These are phyloP conservation scores for Ceratosolen solmsi DNA, from an alignment of 1,140 invertebrate genomes.

Conservation along the genomic window DNA sequence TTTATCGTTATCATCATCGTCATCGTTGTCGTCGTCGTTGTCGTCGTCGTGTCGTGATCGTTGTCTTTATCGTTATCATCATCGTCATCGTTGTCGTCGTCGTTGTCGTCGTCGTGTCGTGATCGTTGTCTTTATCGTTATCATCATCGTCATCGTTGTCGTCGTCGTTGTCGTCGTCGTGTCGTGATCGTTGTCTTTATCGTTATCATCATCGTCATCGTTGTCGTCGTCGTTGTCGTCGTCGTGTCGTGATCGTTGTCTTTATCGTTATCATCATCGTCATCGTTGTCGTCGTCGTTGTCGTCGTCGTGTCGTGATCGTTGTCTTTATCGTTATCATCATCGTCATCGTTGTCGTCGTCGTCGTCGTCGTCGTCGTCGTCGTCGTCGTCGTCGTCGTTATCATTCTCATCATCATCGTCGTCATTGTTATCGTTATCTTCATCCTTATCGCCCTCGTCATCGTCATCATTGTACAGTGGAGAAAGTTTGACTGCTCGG, in stretches of 20 bases:
- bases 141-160: background rate
- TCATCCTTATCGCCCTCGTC: background rate
- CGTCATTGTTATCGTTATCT: too few species aligned
- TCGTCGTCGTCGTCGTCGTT: too few species aligned
- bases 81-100: background rate
- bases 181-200: too few species aligned
- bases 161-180: background rate
- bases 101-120: too few species aligned
- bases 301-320: background rate
- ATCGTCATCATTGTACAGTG: background rate
- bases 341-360: background rate
- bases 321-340: background rate
- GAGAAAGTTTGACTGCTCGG: background rate
- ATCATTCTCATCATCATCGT: background rate
- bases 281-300: too few species aligned
- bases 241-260: too few species aligned
- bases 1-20: too few species aligned
- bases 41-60: too few species aligned
- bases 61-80: background rate
- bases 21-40: too few species aligned
- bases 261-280: background rate
- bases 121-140: background rate
- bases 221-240: too few species aligned
- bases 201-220: too few species aligned
- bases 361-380: too few species aligned